Evolutionary conservation across 2,797 vertebrate genomes (phyloP).

Genomic region (Mastacembelus armatus): DNA sequence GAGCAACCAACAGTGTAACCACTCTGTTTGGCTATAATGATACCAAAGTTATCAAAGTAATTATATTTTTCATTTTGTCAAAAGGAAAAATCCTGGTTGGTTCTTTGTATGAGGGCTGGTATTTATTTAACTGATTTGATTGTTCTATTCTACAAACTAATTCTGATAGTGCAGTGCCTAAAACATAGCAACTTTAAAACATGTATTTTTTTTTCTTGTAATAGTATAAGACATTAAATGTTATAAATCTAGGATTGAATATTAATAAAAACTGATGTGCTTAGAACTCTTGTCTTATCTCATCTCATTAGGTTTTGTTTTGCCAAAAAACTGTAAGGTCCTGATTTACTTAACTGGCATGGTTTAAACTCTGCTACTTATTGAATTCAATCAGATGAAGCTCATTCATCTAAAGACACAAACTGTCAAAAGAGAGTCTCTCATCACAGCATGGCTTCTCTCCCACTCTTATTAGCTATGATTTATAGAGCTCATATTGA

Average conservation of each 20-base stretch:
- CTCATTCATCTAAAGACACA: conserved; percentile 60
- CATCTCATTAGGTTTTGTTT: no score
- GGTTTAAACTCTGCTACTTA: conserved; percentile 18
- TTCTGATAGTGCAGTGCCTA: background rate
- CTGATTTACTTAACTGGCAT: conserved; percentile 1
- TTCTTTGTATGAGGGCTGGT: conserved; percentile 6
- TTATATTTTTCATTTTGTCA: conserved; percentile 9
- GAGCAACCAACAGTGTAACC: background rate
- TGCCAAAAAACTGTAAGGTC: conserved; percentile 6
- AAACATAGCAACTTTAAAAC: background rate
- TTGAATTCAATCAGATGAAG: conserved; percentile 53
- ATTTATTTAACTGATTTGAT: background rate
- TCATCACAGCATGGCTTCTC: conserved; percentile 53
- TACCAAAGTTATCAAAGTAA: conserved; percentile 35
- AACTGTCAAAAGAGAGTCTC: conserved; percentile 49
- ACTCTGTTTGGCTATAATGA: conserved; percentile 6
- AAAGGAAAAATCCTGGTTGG: conserved; percentile 8
- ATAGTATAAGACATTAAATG: background rate
- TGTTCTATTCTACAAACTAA: background rate
- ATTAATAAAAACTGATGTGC: conserved; percentile 5
- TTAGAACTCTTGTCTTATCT: conserved; percentile 17
- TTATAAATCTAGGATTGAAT: background rate
- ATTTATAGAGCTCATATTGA: conserved; percentile 51
- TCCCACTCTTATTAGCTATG: conserved; percentile 30
- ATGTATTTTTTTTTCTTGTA: no score